Evolutionary conservation across 2,888 invertebrate species (phyloP), one percentile per base, ranked within the genome.

Genomic region (Coelopa pilipes): DNA sequence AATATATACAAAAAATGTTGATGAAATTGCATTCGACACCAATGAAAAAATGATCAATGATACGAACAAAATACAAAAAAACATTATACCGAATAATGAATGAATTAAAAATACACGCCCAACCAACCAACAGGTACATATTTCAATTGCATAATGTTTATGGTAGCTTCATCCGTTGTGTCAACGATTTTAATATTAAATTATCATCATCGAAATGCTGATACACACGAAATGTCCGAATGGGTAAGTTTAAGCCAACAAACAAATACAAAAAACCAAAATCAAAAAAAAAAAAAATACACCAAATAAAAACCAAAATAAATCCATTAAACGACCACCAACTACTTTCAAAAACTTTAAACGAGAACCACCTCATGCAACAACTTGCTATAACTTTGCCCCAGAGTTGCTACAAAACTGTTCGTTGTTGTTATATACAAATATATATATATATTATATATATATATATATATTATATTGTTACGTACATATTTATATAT

Each of bases 141-240:
- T 91, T 98, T 98, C 92, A 98, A 98, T 91, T 97, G 97, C 90
- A 98, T 98, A 90, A 98, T 98, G 98, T 96, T 98, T 90, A 98
- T 98, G 97, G 98, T 98, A 89, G 97, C 98, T 84, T 96, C 97
- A 85, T 98, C 98, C 81, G 98, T 98, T 88, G 96, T 98, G 86
- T 97, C 97, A 88, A 98, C 98, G 80, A 98, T 98, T 87, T 93
- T 98, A 86, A 97, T 98, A 88, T 93, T 98, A 86, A 98, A 98
- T 90, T 98, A 97, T 90, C 98, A 98, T 90, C 98, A 98, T 90
- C 93, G 98, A 87, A 96, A 96, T 88, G 93, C 97, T 82, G 97
- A 97, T 89, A 97, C 97, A 81, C 97, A 98, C 89, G 95, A 95
- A 89, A 97, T 98, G 97, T 96, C 97, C 86, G 92, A 94, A 87